Base-by-base conservation (phyloP, 2,113 vertebrate species). In the Dromas ardeola region DNA sequence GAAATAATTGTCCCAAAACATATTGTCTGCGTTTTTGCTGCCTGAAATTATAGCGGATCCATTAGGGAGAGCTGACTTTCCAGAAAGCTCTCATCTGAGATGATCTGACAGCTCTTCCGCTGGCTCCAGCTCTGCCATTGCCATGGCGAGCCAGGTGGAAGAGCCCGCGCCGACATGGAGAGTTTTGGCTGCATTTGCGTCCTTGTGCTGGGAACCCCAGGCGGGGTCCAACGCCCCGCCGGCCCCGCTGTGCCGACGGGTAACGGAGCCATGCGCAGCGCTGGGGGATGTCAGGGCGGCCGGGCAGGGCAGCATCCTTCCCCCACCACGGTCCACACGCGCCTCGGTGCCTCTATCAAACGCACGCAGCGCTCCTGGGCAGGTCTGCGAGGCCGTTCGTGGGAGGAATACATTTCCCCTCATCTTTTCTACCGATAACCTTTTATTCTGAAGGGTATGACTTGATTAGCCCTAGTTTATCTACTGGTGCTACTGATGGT, bases 1-100 rank as follows among this genome's bases (percentile, higher is more conserved):
- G 81, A 88, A 95, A 94, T 98, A 95, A 96, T 97, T 86, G 87
- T 88, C 93, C 87, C 56, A 18, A 34, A 89, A 65, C 78, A 70
- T 13, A 79, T n/a, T 90, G 93, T 95, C 95, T 81, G 11, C 36
- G 32, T 56, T 81, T 96, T 66, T 80, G 77, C 90, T 92, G 92
- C 91, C 95, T 94, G 95, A 71, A 65, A 81, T 86, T 65, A 56
- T 67, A 92, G 91, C 2, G 4, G 70, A 23, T 93, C 67, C 93
- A 38, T 93, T 79, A 76, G 93, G 92, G 81, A 86, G 94, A 70
- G 86, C 55, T 72, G 79, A 13, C n/a, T 70, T 92, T 79, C 94
- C 84, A 92, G 94, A 85, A 94, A 80, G 90, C 82, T 90, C 91
- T 94, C 4, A 22, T n/a, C 91, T 22, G 53, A 58, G 90, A 87